Evolutionary conservation across 2,113 vertebrate species (phyloP).

Genomic region (Smithornis capensis): DNA sequence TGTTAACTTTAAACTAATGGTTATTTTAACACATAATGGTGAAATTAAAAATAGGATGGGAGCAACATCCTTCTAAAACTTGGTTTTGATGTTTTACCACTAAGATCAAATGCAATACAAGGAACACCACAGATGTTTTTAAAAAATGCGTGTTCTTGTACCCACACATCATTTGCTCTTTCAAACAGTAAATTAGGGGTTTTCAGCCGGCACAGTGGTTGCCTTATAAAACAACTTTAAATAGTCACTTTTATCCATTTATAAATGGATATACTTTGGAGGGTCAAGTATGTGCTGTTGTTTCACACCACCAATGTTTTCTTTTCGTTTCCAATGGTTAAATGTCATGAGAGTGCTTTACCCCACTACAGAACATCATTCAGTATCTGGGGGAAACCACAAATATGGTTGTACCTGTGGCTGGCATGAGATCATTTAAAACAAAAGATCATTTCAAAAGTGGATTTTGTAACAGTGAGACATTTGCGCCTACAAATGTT

Average conservation of each 20-base stretch:
- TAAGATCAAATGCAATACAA: slow-evolving; percentile 67
- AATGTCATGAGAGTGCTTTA: slow-evolving; percentile 60
- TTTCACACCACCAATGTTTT: slow-evolving; percentile 75
- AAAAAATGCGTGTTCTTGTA: slow-evolving; percentile 68
- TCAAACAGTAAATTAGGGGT: slow-evolving; percentile 72
- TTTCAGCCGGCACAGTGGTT: slow-evolving; percentile 70
- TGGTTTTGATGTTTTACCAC: slow-evolving; percentile 58
- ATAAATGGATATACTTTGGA: slow-evolving; percentile 70
- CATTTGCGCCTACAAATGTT: neutral
- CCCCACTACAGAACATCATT: slow-evolving; percentile 62
- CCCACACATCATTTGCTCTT: slow-evolving; percentile 71
- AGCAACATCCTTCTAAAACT: slow-evolving; percentile 32
- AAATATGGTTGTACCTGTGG: slow-evolving; percentile 26
- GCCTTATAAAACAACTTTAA: slow-evolving; percentile 73
- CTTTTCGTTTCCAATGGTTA: slow-evolving; percentile 69
- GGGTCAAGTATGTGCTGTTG: slow-evolving; percentile 63
- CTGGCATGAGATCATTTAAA: slow-evolving; percentile 40
- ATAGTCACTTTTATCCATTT: slow-evolving; percentile 76
- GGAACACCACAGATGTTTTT: slow-evolving; percentile 66
- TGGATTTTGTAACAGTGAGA: neutral
- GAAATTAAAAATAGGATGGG: slow-evolving; percentile 63
- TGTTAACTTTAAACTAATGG: slow-evolving; percentile 5
- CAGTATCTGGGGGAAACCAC: slow-evolving; percentile 47
- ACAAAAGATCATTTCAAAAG: slow-evolving; percentile 64
- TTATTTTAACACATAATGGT: slow-evolving; percentile 67